These are phyloP conservation scores for Odontamblyopus lacepedii DNA, from an alignment of 2,797 vertebrate species.

Conservation along the genomic window DNA sequence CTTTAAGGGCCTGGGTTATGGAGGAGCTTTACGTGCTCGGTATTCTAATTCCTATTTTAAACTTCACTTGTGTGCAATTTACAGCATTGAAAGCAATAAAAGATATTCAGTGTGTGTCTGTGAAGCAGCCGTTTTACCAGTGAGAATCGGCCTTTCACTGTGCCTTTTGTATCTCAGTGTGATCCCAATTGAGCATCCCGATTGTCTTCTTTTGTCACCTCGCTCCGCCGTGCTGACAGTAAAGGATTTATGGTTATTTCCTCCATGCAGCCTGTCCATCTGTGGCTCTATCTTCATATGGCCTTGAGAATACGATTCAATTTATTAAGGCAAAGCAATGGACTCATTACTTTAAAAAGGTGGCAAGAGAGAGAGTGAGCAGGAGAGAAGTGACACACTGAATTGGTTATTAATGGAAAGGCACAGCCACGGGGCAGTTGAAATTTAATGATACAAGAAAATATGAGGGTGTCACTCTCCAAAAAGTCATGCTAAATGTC, in stretches of 20 bases:
- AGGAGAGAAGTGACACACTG: conserved; percentile 92
- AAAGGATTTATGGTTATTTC: conserved; percentile 99
- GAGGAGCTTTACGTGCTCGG: conserved; percentile 5
- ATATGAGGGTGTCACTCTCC: conserved; percentile 99
- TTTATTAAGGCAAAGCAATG: conserved; percentile 99
- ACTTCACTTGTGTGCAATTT: conserved; percentile 35
- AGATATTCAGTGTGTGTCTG: conserved; percentile 28
- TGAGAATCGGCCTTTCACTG: conserved; percentile 42
- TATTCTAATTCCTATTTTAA: conserved; percentile 10
- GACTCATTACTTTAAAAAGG: conserved; percentile 99
- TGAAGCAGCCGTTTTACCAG: conserved; percentile 33
- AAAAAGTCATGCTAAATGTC: conserved; percentile 99
- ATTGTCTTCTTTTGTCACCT: conserved; percentile 87
- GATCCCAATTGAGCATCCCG: conserved; percentile 63
- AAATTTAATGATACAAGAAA: conserved; percentile 99
- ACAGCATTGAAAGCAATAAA: conserved; percentile 24
- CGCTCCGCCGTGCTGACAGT: conserved; percentile 89
- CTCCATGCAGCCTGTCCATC: conserved; percentile 90
- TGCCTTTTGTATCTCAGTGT: conserved; percentile 52
- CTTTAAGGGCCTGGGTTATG: conserved; percentile 6
- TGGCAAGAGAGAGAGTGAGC: conserved; percentile 70
- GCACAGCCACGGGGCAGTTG: conserved; percentile 99
- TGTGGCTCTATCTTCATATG: conserved; percentile 96
- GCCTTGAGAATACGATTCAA: conserved; percentile 99
- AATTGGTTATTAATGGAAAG: conserved; percentile 99